Conservation (phyloP, 2,797 vertebrate species). For the Gymnothorax javanicus region DNA sequence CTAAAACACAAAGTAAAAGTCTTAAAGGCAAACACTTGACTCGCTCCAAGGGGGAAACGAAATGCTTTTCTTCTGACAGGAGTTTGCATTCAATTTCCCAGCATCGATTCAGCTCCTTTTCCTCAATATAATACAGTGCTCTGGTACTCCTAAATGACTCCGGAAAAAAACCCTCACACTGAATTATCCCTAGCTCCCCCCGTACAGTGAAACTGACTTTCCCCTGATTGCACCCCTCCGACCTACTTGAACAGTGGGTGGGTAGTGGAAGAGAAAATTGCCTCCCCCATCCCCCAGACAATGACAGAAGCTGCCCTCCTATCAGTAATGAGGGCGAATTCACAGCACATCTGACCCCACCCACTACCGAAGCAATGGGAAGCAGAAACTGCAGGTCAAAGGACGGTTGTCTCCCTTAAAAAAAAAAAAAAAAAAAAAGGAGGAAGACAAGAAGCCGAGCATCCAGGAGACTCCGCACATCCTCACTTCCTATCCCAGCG, state of each 20-base stretch:
- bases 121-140: background rate
- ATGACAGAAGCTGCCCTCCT: background rate
- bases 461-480: background rate
- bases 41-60: background rate
- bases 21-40: background rate
- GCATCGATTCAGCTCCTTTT: background rate
- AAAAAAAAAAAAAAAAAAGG: background rate
- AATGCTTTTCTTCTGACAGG: background rate
- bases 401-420: background rate
- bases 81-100: background rate
- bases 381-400: background rate
- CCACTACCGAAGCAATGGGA: background rate
- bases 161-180: background rate
- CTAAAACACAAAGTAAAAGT: background rate
- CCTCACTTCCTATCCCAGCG: background rate
- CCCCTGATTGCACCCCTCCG: background rate
- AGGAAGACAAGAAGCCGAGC: background rate
- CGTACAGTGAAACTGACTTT: background rate
- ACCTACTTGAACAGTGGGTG: background rate
- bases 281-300: constrained; percentile 1
- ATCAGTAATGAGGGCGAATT: background rate
- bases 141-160: background rate
- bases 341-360: background rate
- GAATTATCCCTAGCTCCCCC: background rate
- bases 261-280: background rate